phyloP scores from a whole-genome alignment of 2,888 invertebrate species.

The Euspilapteryx auroguttella region DNA sequence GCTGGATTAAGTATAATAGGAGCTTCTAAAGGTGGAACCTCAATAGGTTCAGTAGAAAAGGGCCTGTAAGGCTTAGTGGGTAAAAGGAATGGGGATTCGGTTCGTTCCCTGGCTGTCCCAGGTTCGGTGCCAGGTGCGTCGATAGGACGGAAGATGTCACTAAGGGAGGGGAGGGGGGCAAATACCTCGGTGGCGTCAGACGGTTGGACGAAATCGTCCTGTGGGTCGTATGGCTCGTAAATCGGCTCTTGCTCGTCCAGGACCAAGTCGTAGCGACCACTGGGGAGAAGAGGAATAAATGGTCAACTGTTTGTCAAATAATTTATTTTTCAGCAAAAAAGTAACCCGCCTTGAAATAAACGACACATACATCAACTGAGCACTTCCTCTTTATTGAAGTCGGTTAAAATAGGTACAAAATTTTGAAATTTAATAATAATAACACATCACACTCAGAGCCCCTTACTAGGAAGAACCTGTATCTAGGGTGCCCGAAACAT shows the following conservation, averaged over 20 bases:
- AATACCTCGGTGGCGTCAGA: slow-evolving; percentile 43
- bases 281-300: no score
- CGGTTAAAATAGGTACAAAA: no score
- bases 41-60: slow-evolving; percentile 33
- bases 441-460: no score
- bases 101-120: slow-evolving; percentile 12
- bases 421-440: no score
- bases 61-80: slow-evolving; percentile 30
- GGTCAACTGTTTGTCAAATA: no score
- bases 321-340: no score
- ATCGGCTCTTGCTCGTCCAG: slow-evolving; percentile 38
- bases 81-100: slow-evolving; percentile 22
- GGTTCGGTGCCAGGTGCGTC: slow-evolving; percentile 4
- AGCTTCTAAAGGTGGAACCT: slow-evolving; percentile 30
- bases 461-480: no score
- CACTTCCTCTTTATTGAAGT: no score
- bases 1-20: slow-evolving; percentile 37
- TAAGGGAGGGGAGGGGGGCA: slow-evolving; percentile 11
- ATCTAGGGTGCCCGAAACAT: no score
- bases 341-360: no score
- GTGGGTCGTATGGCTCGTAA: slow-evolving; percentile 27
- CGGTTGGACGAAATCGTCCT: slow-evolving; percentile 37
- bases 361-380: no score
- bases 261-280: slow-evolving; percentile 47
- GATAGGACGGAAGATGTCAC: slow-evolving; percentile 6